Percentiles rank a stretch among this genome's conserved stretches.
Evolutionary conservation across 2,113 vertebrate species (phyloP).

Genomic region (Pteropus alecto): DNA sequence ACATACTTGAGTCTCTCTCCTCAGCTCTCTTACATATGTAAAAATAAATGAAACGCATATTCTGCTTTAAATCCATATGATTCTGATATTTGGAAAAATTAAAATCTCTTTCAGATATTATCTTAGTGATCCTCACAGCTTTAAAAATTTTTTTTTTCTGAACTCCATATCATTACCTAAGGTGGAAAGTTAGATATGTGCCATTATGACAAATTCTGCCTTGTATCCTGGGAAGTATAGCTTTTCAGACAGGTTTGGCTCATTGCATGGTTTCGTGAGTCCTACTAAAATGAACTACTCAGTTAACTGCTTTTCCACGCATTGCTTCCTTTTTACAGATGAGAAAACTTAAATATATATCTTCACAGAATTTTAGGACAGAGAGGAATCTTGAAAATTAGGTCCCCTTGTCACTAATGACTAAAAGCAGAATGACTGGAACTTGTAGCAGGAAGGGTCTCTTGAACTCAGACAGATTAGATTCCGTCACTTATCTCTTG

Average conservation of each 20-base stretch:
- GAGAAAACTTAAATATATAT: background rate
- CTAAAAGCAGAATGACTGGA: background rate
- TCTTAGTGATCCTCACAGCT: slow-evolving; percentile 8
- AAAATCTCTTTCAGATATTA: slow-evolving; percentile 33
- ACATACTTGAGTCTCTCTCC: background rate
- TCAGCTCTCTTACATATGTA: background rate
- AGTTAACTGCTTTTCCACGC: background rate
- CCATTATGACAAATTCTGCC: background rate
- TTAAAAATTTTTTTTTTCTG: background rate
- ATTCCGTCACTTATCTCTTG: background rate
- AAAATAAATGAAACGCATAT: background rate
- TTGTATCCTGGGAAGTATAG: background rate
- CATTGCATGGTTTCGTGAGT: background rate
- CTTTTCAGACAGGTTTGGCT: background rate
- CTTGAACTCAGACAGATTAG: background rate
- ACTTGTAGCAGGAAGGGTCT: background rate
- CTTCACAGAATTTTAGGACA: background rate
- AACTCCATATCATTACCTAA: background rate
- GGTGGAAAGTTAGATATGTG: background rate
- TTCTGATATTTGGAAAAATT: slow-evolving; percentile 34
- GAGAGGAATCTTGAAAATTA: background rate
- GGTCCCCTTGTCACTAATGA: background rate
- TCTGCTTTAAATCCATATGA: background rate
- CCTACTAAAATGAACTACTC: background rate
- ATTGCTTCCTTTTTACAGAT: background rate